Base-by-base conservation (phyloP, 2,113 vertebrate genomes). In the Edolisoma coerulescens region DNA sequence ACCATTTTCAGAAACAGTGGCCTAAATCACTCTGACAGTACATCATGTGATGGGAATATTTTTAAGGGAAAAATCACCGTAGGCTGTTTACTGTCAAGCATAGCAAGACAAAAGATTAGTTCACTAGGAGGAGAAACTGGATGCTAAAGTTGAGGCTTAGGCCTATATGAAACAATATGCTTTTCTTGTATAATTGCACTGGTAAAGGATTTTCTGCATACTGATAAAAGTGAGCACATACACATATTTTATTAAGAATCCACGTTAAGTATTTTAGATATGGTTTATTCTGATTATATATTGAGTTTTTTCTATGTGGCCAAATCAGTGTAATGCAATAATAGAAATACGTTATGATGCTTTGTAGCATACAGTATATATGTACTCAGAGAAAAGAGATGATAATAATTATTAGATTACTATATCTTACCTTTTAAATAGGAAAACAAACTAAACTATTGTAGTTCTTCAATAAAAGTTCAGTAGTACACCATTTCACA, bases 21-120 rank as follows among this genome's bases (percentile, higher is more conserved):
- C 81, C 75, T 93, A 90, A 95, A 92, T 84, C 33, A 80, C 52
- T 80, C 65, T 84, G 87, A 93, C 90, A 95, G 41, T 41, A 37
- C 22, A 87, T 75, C 50, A 82, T 69, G 61, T n/a, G 39, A 87
- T 81, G 32, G 37, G 60, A 95, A 74, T 83, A 89, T 86, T 88
- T 94, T 93, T 79, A 86, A 86, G 50, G 53, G 53, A 86, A 90
- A 88, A 78, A 70, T 52, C 16, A 73, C 77, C 1, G 1, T 26
- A 70, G 84, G 84, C 59, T 94, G 11, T 75, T 94, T 87, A 73
- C 63, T 84, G 64, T 70, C 74, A 95, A 95, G 47, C 7, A 20
- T 11, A 80, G 35, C 23, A 86, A 95, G 70, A 75, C 17, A 80
- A 88, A 94, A 87, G 53, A 11, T 82, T 84, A 69, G 39, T 49